Evolutionary conservation across 1,140 invertebrate genomes (phyloP), one percentile per base, ranked within the genome.

Genomic region (Ditylenchus dipsaci): DNA sequence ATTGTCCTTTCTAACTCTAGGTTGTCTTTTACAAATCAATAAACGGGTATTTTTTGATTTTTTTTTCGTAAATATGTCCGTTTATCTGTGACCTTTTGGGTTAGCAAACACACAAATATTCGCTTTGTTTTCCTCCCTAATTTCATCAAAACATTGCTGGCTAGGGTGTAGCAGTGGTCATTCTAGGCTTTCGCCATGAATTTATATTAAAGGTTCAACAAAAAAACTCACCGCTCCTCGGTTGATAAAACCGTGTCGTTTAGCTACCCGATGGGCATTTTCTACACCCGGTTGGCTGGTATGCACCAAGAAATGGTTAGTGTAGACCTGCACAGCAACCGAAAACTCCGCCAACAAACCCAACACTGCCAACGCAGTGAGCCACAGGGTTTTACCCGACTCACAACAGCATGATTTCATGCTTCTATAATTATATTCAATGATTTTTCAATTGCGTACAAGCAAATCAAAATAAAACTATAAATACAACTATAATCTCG

Each of bases 251-350:
- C 80, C 80, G 67, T 82, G 76, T 53, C 80, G 72, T 69, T 83
- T 82, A 17, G 80, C 80, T 47, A 82, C 69, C 38, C 68, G 49
- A 63, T 82, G 80, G 17, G 80, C 80, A 69, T 82, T 66, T 30
- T 83, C 80, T 42, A 73, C 47, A 23, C 80, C 79, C 30, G 79
- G 69, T 62, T 78, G 60, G 58, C 76, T 69, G 27, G 75, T 76
- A 64, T 83, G 80, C 45, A 82, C 80, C 63, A 81, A 76, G 74
- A 82, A 82, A 71, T 81, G 78, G 63, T 82, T 82, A 42, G 79
- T 82, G 69, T 78, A 81, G 19, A 81, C 78, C 61, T 80, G 65
- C 43, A 79, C 26, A 29, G 49, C 49, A 8, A 7, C 49, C 15
- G n/a, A 61, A 67, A 19, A 8, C 19, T 13, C 23, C 21, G 29